Base-by-base conservation (phyloP, 1,140 invertebrate species). In the Brachionus manjavacas region DNA sequence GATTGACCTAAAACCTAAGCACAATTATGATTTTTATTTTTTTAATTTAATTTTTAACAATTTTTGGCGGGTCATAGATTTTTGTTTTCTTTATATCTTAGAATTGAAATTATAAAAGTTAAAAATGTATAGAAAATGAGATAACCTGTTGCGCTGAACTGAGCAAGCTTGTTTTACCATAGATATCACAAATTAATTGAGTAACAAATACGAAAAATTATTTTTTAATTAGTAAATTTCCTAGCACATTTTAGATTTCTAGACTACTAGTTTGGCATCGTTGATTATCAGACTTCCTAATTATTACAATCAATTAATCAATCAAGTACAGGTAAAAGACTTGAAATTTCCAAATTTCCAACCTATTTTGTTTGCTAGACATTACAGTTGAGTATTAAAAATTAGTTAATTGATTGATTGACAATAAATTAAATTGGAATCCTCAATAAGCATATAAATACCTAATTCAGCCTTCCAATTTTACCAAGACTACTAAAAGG, bases 391-490 rank as follows among this genome's bases (percentile, higher is more conserved):
- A 76, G 72, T 76, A 49, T 20, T 12, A 76, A 25, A 25, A 76
- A 76, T 76, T 76, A 76, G 20, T n/a, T 76, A 76, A 76, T 76
- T 76, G 20, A 76, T 76, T 76, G 72, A 76, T 76, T 76, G 41
- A 8, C 25, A 76, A 49, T 39, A 35, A n/a, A 72, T 72, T 7
- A 35, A 35, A 35, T 35, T 23, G 16, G 12, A 31, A n/a, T 2
- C 2, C n/a, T 68, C 25, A 39, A 68, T 14, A 68, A 25, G 14
- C 8, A 68, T 68, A 31, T 68, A 31, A 68, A 39, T 31, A 68
- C 25, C 12, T 31, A 28, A 41, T 49, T 74, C 20, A 52, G 12
- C 3, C 4, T 76, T 76, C 6, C 9, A 23, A 49, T n/a, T 52
- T 8, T 2, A 0, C 0, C 16, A 23, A 25, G 25, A 60, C 16